Evolutionary conservation across 2,888 invertebrate genomes (phyloP).

Genomic region (Dimorphilus gyrociliatus): DNA sequence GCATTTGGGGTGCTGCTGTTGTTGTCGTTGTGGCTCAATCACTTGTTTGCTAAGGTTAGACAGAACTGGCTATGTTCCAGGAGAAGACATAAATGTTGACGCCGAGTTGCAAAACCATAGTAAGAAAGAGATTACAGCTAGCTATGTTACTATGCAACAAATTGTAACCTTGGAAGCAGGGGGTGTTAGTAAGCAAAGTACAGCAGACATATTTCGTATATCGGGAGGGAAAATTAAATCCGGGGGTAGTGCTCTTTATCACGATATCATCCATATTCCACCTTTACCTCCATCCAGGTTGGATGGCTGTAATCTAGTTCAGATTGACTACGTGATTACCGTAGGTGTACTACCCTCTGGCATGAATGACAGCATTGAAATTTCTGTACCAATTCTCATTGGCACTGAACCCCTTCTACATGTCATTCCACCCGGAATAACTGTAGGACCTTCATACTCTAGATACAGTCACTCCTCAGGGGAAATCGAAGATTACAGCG

Average conservation of each 20-base stretch:
- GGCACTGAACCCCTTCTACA: slow-evolving; percentile 12
- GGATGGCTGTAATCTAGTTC: slow-evolving; percentile 12
- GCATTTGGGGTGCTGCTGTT: slow-evolving; percentile 10
- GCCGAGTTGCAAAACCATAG: slow-evolving; percentile 13
- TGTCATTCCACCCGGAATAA: slow-evolving; percentile 9
- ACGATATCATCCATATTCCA: slow-evolving; percentile 18
- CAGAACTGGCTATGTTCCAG: slow-evolving; percentile 14
- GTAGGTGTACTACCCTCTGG: slow-evolving; percentile 12
- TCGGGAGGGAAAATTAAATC: slow-evolving; percentile 13
- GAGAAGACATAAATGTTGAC: slow-evolving; percentile 15
- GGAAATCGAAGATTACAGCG: slow-evolving; percentile 14
- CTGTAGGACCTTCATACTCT: slow-evolving; percentile 14
- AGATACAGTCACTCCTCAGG: slow-evolving; percentile 14
- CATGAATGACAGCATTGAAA: slow-evolving; percentile 8
- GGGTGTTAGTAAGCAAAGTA: slow-evolving; percentile 4
- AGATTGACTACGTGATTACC: slow-evolving; percentile 12
- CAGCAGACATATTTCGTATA: slow-evolving; percentile 14
- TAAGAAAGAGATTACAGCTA: slow-evolving; percentile 10
- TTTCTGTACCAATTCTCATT: slow-evolving; percentile 11
- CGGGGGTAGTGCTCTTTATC: slow-evolving; percentile 13
- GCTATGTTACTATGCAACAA: slow-evolving; percentile 15
- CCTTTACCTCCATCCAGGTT: slow-evolving; percentile 14
- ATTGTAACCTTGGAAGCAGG: slow-evolving; percentile 9
- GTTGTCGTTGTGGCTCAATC: slow-evolving; percentile 9
- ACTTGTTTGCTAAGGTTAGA: slow-evolving; percentile 11